A percentile compares a stretch with the other conserved stretches of the same genome.
phyloP scores from a whole-genome alignment of 2,113 vertebrate genomes.

The Tympanuchus pallidicinctus region DNA sequence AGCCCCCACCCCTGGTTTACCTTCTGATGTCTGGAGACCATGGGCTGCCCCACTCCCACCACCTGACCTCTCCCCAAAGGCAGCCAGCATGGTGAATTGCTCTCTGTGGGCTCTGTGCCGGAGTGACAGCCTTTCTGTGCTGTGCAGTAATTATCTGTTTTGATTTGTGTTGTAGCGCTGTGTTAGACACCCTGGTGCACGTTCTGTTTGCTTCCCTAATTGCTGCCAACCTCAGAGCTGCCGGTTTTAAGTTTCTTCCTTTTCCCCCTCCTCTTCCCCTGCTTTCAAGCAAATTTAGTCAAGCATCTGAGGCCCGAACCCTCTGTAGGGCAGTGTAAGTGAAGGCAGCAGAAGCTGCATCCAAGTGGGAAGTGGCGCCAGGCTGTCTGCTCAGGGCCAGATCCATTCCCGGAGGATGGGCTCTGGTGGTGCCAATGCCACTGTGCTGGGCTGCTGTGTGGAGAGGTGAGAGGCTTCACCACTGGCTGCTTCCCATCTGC shows the following conservation, averaged over 20 bases:
- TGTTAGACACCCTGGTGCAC: neutral
- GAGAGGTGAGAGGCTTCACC: neutral
- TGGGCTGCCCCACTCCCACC: neutral
- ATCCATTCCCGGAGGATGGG: neutral
- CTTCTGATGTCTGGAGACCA: neutral
- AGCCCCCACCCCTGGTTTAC: neutral
- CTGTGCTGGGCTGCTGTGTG: rapidly evolving
- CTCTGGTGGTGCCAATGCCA: neutral
- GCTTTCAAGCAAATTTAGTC: constrained; percentile 15
- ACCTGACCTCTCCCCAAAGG: neutral
- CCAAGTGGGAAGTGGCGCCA: neutral
- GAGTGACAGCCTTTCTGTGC: neutral
- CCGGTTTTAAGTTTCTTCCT: constrained; percentile 19
- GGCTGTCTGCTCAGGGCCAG: constrained; percentile 32
- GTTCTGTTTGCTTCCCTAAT: neutral
- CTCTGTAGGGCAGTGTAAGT: neutral
- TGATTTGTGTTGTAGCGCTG: neutral
- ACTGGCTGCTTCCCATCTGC: neutral
- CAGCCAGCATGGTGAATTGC: rapidly evolving
- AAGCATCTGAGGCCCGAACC: neutral
- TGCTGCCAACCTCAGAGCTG: neutral
- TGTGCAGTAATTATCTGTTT: neutral
- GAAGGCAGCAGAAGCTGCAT: constrained; percentile 9
- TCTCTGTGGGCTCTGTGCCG: neutral
- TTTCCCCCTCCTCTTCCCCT: neutral